Base-by-base conservation (phyloP, 2,888 invertebrate species). In the Eugnorisma glareosa region DNA sequence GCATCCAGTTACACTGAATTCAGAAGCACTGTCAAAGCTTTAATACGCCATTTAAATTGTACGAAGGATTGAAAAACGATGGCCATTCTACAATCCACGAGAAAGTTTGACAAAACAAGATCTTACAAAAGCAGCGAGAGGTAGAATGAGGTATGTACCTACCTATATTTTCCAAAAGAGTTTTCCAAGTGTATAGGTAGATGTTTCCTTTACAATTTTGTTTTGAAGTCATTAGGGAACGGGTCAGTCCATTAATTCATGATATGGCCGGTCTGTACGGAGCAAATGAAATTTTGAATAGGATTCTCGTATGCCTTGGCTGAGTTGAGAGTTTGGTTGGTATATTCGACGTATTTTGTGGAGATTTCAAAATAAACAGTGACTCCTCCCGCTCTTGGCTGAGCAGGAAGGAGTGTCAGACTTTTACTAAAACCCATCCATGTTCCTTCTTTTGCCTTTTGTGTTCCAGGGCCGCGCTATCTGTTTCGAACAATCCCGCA, bases 221-320 rank as follows among this genome's bases (percentile, higher is more conserved):
- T 68, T 67, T 68, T 54, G n/a, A 79, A 79, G 40, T 83, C 74
- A 74, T 80, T 79, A 48, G 48, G 24, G 45, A 54, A n/a, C 15
- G 6, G 6, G 51, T 1, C 67, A 35, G 43, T 67, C 31, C 45
- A 48, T 74, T 79, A 28, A 83, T 51, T 74, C 63, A 68, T 64
- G 28, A 35, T 45, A 64, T 28, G 40, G 64, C 13, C 24, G 57
- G 28, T 28, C 2, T 24, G 7, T 18, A n/a, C 37, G 31, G 71
- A 45, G 43, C 61, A 37, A 76, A 69, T 82, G 18, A 48, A 57
- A 6, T 51, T 51, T 21, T 67, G 35, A 51, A 73, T 51, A 31
- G 28, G 15, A 40, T 37, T 31, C 43, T 1, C 5, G 24, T 7
- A 11, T 21, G 24, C 8, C 31, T 77, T 45, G 10, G 18, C 5